Conservation (phyloP, 2,888 invertebrate genomes). For the Heliconius charithonia region DNA sequence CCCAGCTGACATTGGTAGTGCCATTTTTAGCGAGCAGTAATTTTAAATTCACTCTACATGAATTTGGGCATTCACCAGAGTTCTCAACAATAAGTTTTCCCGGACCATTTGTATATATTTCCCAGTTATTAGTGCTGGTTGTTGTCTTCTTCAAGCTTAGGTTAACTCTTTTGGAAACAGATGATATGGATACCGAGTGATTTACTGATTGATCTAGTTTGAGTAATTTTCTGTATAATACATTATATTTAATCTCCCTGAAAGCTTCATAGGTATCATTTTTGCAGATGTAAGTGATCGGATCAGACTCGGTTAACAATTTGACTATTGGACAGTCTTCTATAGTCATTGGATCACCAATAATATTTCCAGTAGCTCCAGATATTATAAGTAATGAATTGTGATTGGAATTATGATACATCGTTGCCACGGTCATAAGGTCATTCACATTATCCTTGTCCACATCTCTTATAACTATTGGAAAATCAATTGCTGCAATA, state of each 20-base stretch:
- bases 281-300: conserved; percentile 83
- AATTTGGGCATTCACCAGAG: conserved; percentile 87
- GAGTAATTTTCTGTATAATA: conserved; percentile 65
- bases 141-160: conserved; percentile 83
- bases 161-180: conserved; percentile 76
- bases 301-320: conserved; percentile 81
- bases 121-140: conserved; percentile 82
- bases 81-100: conserved; percentile 88
- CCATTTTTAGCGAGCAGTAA: conserved; percentile 83
- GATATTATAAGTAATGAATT: conserved; percentile 88
- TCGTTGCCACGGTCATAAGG: conserved; percentile 84
- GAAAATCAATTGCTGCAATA: conserved; percentile 86
- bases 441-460: conserved; percentile 89
- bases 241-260: conserved; percentile 66
- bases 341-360: conserved; percentile 85
- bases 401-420: conserved; percentile 78
- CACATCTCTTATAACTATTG: conserved; percentile 88
- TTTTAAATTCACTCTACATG: conserved; percentile 86
- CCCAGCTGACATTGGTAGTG: conserved; percentile 82
- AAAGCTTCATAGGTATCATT: conserved; percentile 84
- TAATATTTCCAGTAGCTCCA: conserved; percentile 87
- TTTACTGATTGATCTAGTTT: conserved; percentile 63
- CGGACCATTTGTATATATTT: conserved; percentile 84
- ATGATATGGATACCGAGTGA: conserved; percentile 62
- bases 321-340: conserved; percentile 84